phyloP scores from a whole-genome alignment of 1,140 invertebrate genomes.

The Phortica variegata region DNA sequence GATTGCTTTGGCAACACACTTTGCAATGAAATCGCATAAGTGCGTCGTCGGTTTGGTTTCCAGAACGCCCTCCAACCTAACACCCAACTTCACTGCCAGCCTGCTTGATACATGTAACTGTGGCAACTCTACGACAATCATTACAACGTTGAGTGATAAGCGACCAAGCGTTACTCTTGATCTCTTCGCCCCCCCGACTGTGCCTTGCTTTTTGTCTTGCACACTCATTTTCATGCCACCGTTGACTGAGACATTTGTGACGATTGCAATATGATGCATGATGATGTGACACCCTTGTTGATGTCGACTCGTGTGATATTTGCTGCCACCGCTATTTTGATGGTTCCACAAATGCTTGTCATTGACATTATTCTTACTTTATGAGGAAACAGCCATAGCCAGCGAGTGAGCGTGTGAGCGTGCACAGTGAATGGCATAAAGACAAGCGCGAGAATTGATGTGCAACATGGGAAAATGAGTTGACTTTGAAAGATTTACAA shows the following conservation, averaged over 20 bases:
- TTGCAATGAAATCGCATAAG: too few relatives aligned
- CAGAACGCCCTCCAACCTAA: too few relatives aligned
- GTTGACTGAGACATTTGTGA: conserved; percentile 34
- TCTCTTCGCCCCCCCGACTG: not conserved
- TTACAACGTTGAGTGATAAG: conserved; percentile 51
- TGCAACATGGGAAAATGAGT: conserved; percentile 46
- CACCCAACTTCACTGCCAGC: too few relatives aligned
- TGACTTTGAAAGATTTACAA: conserved; percentile 52
- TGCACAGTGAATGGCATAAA: too few relatives aligned
- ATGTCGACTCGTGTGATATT: not conserved
- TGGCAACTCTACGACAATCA: conserved; percentile 24
- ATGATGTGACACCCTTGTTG: not conserved
- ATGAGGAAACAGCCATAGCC: conserved; percentile 2
- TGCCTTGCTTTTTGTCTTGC: not conserved
- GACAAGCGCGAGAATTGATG: conserved; percentile 48
- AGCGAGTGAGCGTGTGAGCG: not conserved
- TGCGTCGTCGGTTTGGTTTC: too few relatives aligned
- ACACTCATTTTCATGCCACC: conserved; percentile 31
- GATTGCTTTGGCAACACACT: too few relatives aligned
- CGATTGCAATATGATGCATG: conserved; percentile 46
- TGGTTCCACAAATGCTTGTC: not conserved
- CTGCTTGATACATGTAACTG: too few relatives aligned
- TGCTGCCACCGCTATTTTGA: not conserved
- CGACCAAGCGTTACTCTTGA: too few relatives aligned
- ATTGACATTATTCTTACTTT: conserved; percentile 11